phyloP scores from a whole-genome alignment of 2,113 vertebrate species.

The Callipepla californica region DNA sequence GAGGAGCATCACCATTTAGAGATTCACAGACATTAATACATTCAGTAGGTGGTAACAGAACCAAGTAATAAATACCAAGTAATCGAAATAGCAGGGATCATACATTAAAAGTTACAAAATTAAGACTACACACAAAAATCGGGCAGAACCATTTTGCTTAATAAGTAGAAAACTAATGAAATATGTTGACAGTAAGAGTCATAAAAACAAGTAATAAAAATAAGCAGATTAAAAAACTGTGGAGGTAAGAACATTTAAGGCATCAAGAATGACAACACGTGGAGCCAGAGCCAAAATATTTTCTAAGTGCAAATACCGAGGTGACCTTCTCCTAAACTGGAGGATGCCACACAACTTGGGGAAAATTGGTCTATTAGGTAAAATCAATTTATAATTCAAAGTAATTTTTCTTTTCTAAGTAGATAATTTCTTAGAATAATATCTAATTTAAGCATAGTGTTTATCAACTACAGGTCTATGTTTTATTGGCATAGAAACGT shows the following conservation, averaged over 20 bases:
- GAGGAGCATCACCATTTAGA: constrained; percentile 15
- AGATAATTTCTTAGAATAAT: constrained; percentile 24
- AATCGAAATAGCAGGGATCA: constrained; percentile 1
- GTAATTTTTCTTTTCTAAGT: background rate
- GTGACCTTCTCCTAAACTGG: constrained; percentile 20
- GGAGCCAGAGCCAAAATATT: constrained; percentile 23
- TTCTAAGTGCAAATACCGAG: constrained; percentile 31
- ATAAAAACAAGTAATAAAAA: constrained; percentile 70
- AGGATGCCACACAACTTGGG: background rate
- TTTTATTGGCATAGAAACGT: background rate
- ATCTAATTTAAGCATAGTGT: constrained; percentile 1
- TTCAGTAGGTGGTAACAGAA: constrained; percentile 42
- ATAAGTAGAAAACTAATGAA: constrained; percentile 58
- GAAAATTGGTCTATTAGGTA: background rate
- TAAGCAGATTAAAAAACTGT: constrained; percentile 52
- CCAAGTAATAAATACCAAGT: constrained; percentile 43
- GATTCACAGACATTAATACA: constrained; percentile 2
- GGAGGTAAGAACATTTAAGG: constrained; percentile 46
- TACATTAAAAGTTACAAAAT: constrained; percentile 61
- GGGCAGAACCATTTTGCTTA: constrained; percentile 49
- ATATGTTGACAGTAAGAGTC: constrained; percentile 62
- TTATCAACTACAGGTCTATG: background rate
- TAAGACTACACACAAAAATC: constrained; percentile 30
- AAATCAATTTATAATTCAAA: constrained; percentile 2
- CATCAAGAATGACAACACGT: constrained; percentile 25